phyloP scores from a whole-genome alignment of 2,113 vertebrate genomes.

The Leptobrachium ailaonicum region DNA sequence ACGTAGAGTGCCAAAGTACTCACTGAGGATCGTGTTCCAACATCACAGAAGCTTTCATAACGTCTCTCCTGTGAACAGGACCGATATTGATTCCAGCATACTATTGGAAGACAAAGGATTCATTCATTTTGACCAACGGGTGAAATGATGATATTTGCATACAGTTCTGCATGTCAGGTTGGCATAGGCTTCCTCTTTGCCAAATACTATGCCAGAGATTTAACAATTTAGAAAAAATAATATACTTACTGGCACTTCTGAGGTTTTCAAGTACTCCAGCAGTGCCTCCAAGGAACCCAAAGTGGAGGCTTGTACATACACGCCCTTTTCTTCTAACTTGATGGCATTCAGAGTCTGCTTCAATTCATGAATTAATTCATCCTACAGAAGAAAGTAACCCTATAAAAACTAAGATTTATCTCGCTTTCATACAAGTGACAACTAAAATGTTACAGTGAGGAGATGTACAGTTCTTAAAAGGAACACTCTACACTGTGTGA shows the following conservation, averaged over 20 bases:
- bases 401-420: background rate
- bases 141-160: background rate
- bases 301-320: constrained; percentile 97
- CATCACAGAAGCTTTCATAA: constrained; percentile 97
- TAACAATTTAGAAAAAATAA: background rate
- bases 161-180: background rate
- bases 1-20: constrained; percentile 52
- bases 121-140: background rate
- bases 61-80: constrained; percentile 94
- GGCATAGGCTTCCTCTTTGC: background rate
- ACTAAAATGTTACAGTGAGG: too few species aligned
- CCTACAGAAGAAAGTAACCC: constrained; percentile 67
- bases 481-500: too few species aligned
- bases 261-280: constrained; percentile 92
- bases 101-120: constrained; percentile 59
- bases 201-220: background rate
- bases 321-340: constrained; percentile 96
- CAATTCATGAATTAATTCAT: constrained; percentile 90
- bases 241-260: constrained; percentile 85
- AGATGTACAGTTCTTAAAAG: too few species aligned
- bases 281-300: constrained; percentile 94
- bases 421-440: background rate
- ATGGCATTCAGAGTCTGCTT: constrained; percentile 95
- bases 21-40: constrained; percentile 94
- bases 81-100: constrained; percentile 99